Evolutionary conservation across 2,113 vertebrate species (phyloP), one percentile per base, ranked within the genome.

Genomic region (Cyphomyrus plagiostoma): DNA sequence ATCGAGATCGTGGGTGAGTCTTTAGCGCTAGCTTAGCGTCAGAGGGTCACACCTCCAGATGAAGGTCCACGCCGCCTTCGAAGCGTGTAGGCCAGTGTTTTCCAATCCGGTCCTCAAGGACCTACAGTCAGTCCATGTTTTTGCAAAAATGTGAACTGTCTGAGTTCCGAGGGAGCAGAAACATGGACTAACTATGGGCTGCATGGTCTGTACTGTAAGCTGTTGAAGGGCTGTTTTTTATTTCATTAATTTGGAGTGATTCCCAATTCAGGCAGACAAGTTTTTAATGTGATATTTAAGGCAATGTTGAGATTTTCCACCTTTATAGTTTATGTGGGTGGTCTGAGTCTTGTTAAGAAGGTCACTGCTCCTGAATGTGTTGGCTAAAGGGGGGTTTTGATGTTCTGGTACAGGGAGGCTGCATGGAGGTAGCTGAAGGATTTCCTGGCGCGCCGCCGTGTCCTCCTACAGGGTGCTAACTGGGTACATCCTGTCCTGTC

Each of bases 1-100:
- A 97, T 99, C 7, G 98, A 99, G 94, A 98, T 99, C 90, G 97
- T 99, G 90, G 98, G 98, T 99, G 94, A 97, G 96, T 95, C 50
- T 52, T 3, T n/a, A 48, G 19, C n/a, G 70, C 4, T 21, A 39
- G 50, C n/a, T 45, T 21, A 6, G 23, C 23, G 6, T 39, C 8
- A 42, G 56, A 30, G 46, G 17, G 45, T 17, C 1, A 3, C 8
- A 45, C 21, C 21, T 11, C 21, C 23, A 11, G 0, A 15, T 53
- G 74, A 80, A 42, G 4, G 74, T 19, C 35, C 35, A 6, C 42
- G 74, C 35, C 6, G 35, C 74, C 6, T 80, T 19, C 7, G 30
- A 35, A 19, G 17, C 35, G 6, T 19, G 17, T 19, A 80, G 35
- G 30, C 11, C 66, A n/a, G 53, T 58, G 53, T 58, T 58, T 58